Percentiles rank a stretch among this genome's conserved stretches.
Conservation (phyloP, 2,888 invertebrate genomes). For the Suillia variegata region DNA sequence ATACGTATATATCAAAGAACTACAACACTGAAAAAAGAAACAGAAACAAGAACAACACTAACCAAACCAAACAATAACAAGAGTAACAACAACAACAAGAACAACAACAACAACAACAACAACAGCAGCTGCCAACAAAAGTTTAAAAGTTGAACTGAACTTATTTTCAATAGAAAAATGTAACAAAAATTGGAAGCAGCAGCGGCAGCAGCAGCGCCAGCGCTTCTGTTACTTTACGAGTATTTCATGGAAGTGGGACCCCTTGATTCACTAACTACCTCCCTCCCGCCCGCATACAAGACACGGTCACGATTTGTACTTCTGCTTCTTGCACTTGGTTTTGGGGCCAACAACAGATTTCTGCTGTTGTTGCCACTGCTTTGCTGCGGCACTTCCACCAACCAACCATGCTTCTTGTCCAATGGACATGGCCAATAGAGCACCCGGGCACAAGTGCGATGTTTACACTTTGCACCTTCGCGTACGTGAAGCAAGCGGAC, state of each 20-base stretch:
- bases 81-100: neutral
- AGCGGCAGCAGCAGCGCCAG: neutral
- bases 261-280: neutral
- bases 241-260: neutral
- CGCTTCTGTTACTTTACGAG: neutral
- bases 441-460: neutral
- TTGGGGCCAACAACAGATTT: neutral
- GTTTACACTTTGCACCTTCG: conserved; percentile 3
- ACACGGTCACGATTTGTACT: neutral
- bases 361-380: neutral
- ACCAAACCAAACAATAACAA: neutral
- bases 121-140: neutral
- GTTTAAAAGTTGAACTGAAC: neutral
- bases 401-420: neutral
- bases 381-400: neutral
- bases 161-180: neutral
- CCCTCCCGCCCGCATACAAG: neutral
- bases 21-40: neutral
- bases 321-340: neutral
- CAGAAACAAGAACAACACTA: neutral
- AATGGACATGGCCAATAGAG: neutral
- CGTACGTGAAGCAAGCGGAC: neutral
- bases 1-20: neutral
- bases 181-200: neutral
- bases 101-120: neutral